Base-by-base conservation (phyloP, 2,113 vertebrate species). In the Loxodonta africana region DNA sequence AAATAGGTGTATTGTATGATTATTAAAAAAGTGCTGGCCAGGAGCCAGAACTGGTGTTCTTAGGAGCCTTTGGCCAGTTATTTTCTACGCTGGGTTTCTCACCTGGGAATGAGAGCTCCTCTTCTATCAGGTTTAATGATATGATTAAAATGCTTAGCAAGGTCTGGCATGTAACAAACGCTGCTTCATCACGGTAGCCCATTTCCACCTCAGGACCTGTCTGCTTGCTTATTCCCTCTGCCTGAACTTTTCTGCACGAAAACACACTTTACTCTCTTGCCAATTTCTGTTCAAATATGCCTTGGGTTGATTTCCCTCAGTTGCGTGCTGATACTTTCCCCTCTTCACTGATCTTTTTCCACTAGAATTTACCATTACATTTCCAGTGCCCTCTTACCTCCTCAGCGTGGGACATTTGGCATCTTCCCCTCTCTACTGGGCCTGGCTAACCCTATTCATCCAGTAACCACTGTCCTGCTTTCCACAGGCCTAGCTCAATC, bases 301-400 rank as follows among this genome's bases (percentile, higher is more conserved):
- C 11, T 28, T 48, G 25, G 9, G 0, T 25, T 26, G 6, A 37
- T n/a, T 18, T 12, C 6, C 14, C 46, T 1, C 9, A 44, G 2
- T 25, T 67, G 71, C 46, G 71, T 2, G 46, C 41, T 26, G 17
- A 48, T 3, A 5, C 53, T 46, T 53, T 33, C 18, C 8, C 25
- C 8, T 62, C 33, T 37, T 37, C 37, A 37, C 37, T 37, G 37
- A 37, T 37, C 37, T 37, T 37, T 37, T 37, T 37, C 37, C 37
- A 37, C 51, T 12, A 69, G n/a, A n/a, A 81, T 21, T 14, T 8
- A 37, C 9, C 8, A 48, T 30, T 15, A 48, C 77, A 23, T 41
- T 44, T 26, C 53, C 53, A 41, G 33, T 30, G 3, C 2, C 4
- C 21, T 2, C 10, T 5, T 11, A 11, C 8, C 9, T 41, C 10